Evolutionary conservation across 2,797 vertebrate species (phyloP), one percentile per base, ranked within the genome.

Genomic region (Aphelocoma californica): DNA sequence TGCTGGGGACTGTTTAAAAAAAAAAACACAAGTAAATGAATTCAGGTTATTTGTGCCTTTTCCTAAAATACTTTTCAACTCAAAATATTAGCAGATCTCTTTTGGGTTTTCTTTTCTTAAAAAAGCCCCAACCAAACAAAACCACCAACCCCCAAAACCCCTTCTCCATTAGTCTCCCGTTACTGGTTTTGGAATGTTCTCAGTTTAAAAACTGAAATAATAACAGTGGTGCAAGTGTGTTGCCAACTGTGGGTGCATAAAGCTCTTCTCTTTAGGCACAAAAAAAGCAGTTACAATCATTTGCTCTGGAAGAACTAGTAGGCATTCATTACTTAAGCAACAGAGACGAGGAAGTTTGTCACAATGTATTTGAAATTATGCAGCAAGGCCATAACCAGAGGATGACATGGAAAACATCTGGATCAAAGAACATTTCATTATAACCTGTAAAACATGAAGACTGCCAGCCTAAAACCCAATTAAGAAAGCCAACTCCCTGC

Each of bases 371-470:
- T 88, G 57, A 83, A 85, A 69, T 58, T 29, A 47, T 19, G 31
- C 72, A 73, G 38, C n/a, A 73, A 85, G 69, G 48, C 34, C 38
- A 20, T 56, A 65, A 73, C 18, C 38, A 73, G 40, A 79, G 34
- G 7, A 86, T 4, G 7, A 34, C 29, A 42, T n/a, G 42, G 67
- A 66, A 87, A 81, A 88, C 48, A 81, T 9, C 38, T 92, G 21
- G 24, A 60, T 66, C 48, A 82, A 93, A 82, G 40, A 87, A 64
- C 56, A 42, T 84, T 80, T 89, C 14, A 42, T 67, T 93, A 71
- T 48, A 92, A 78, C 19, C 28, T 65, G 17, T 77, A 91, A 77
- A 94, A 60, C 26, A 38, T 36, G 53, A 74, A 26, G 53, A 58
- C 16, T 67, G 17, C 29, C 36, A 74, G 79, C 61, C 45, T 81